Conservation (phyloP, 2,797 vertebrate genomes). For the Remorina albescens region DNA sequence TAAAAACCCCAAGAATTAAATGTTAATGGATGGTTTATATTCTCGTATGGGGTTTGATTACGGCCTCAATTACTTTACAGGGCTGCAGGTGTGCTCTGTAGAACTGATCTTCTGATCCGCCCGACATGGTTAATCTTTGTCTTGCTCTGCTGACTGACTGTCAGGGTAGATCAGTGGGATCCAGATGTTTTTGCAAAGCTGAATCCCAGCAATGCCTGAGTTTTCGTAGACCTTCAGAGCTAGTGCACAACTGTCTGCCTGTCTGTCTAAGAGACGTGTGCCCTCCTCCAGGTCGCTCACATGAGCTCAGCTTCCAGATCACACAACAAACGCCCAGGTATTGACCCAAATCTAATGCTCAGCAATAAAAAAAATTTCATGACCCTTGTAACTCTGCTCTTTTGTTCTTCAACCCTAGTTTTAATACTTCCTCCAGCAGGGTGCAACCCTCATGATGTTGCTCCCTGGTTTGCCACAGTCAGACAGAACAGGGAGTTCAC, state of each 20-base stretch:
- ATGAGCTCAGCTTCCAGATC: constrained; percentile 77
- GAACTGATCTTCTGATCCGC: constrained; percentile 56
- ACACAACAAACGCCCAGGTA: constrained; percentile 57
- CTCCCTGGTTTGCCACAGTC: constrained; percentile 52
- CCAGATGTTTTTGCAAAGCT: constrained; percentile 68
- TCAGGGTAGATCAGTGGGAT: constrained; percentile 68
- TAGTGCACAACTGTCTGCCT: constrained; percentile 52
- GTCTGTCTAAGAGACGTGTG: constrained; percentile 60
- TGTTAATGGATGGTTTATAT: constrained; percentile 59
- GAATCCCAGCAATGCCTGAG: constrained; percentile 46
- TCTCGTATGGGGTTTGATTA: constrained; percentile 67
- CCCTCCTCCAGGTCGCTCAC: constrained; percentile 67
- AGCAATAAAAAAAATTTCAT: constrained; percentile 58
- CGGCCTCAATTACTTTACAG: constrained; percentile 55
- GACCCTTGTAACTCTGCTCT: constrained; percentile 35
- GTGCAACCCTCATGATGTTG: constrained; percentile 60
- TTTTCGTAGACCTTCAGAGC: constrained; percentile 36
- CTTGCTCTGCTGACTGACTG: constrained; percentile 67
- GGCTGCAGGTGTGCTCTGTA: constrained; percentile 71
- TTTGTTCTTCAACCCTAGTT: constrained; percentile 72
- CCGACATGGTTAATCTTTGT: constrained; percentile 54
- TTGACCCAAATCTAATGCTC: constrained; percentile 75
- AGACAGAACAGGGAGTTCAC: constrained; percentile 70
- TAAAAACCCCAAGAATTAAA: constrained; percentile 54
- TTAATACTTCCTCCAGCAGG: constrained; percentile 73